Conservation (phyloP, 2,888 invertebrate species). For the Liposcelis brunnea region DNA sequence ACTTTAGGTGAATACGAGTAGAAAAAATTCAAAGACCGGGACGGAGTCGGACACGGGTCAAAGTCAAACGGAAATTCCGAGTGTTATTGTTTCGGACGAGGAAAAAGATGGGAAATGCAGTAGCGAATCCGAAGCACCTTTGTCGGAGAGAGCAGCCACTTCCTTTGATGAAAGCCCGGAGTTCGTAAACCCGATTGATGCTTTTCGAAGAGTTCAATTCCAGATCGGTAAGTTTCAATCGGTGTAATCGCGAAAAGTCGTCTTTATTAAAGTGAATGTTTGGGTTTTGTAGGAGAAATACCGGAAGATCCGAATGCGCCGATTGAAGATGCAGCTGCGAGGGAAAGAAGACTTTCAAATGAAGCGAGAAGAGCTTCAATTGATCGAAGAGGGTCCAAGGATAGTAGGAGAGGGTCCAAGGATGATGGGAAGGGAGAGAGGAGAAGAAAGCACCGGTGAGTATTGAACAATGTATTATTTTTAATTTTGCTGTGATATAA, state of each 20-base stretch:
- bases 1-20: no score
- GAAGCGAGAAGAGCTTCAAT: not conserved
- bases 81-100: not conserved
- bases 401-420: slow-evolving; percentile 2
- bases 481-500: not conserved
- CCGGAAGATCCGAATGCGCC: slow-evolving; percentile 6
- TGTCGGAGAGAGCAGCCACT: slow-evolving; percentile 26
- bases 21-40: no score
- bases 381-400: slow-evolving; percentile 2
- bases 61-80: no score
- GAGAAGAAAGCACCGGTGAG: slow-evolving; percentile 1
- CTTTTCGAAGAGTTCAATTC: slow-evolving; percentile 19
- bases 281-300: slow-evolving; percentile 12
- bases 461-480: not conserved
- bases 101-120: slow-evolving; percentile 19
- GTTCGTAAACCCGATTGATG: slow-evolving; percentile 16
- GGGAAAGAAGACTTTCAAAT: not conserved
- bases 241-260: no score
- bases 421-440: not conserved
- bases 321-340: slow-evolving; percentile 1
- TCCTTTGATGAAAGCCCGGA: slow-evolving; percentile 25
- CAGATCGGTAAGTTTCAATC: slow-evolving; percentile 19
- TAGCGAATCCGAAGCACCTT: slow-evolving; percentile 22
- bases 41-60: no score
- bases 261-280: no score